Evolutionary conservation across 2,888 invertebrate species (phyloP).

Genomic region (Xestia c-nigrum): DNA sequence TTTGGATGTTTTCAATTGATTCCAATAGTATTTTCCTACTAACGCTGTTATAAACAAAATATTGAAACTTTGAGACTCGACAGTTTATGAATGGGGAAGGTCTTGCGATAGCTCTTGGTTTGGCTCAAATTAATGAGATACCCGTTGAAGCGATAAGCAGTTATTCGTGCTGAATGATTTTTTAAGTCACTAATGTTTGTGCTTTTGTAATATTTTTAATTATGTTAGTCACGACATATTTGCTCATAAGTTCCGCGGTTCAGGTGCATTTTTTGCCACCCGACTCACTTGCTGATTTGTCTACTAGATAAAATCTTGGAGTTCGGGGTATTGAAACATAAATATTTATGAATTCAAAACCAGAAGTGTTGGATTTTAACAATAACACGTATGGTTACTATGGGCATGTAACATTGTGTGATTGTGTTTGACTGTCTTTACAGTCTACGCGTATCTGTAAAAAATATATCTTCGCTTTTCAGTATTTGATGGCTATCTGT

Average conservation of each 20-base stretch:
- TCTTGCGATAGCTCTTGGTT: not conserved
- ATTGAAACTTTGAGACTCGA: not conserved
- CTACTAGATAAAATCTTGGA: slow-evolving; percentile 56
- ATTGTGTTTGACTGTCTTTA: not conserved
- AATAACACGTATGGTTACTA: slow-evolving; percentile 30
- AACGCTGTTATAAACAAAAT: not conserved
- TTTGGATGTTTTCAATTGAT: not conserved
- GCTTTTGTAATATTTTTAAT: slow-evolving; percentile 22
- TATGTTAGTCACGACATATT: slow-evolving; percentile 52
- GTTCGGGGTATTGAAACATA: slow-evolving; percentile 42
- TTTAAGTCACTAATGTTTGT: slow-evolving; percentile 15
- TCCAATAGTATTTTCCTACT: not conserved
- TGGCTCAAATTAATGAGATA: not conserved
- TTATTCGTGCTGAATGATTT: slow-evolving; percentile 29
- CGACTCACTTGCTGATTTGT: slow-evolving; percentile 32
- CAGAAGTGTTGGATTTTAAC: slow-evolving; percentile 57
- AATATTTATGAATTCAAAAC: slow-evolving; percentile 64
- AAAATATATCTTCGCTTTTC: slow-evolving; percentile 10
- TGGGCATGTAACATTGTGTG: not conserved
- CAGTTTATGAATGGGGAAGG: not conserved
- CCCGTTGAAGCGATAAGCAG: not conserved
- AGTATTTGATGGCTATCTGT: not conserved
- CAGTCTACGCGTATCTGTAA: not conserved
- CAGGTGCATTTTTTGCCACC: slow-evolving; percentile 56
- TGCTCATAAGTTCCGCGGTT: slow-evolving; percentile 53